A percentile compares a stretch with the other conserved stretches of the same genome.
Evolutionary conservation across 2,888 invertebrate species (phyloP).

Genomic region (Unio delphinus): DNA sequence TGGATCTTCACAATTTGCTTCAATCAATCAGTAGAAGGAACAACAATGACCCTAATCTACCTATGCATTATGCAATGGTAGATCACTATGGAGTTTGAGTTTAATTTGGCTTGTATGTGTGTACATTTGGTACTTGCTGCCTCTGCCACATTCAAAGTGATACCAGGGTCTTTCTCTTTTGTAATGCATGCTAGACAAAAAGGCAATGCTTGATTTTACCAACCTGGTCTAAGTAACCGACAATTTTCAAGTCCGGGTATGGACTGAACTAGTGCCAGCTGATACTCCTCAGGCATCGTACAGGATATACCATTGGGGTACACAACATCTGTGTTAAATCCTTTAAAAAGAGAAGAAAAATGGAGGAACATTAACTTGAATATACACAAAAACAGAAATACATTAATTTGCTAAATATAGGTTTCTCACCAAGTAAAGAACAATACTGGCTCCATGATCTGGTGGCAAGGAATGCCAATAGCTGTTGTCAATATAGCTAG

Average conservation of each 20-base stretch:
- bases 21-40: too few species aligned
- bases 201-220: constrained; percentile 6
- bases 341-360: constrained; percentile 44
- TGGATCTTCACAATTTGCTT: too few species aligned
- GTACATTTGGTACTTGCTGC: too few species aligned
- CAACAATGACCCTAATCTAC: too few species aligned
- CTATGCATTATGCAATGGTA: too few species aligned
- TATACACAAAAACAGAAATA: background rate
- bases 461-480: background rate
- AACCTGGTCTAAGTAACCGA: constrained; percentile 78
- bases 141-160: too few species aligned
- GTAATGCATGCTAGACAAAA: too few species aligned
- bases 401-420: background rate
- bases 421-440: too few species aligned
- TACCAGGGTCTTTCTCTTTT: too few species aligned
- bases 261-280: constrained; percentile 78
- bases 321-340: constrained; percentile 80
- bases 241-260: constrained; percentile 85
- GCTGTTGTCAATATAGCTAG: background rate
- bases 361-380: background rate
- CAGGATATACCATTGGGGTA: constrained; percentile 91
- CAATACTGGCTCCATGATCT: too few species aligned
- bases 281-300: constrained; percentile 85
- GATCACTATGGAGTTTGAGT: too few species aligned
- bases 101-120: too few species aligned